These are phyloP conservation scores for Flexamia atlantica DNA, from an alignment of 2,888 invertebrate genomes.

Conservation along the genomic window DNA sequence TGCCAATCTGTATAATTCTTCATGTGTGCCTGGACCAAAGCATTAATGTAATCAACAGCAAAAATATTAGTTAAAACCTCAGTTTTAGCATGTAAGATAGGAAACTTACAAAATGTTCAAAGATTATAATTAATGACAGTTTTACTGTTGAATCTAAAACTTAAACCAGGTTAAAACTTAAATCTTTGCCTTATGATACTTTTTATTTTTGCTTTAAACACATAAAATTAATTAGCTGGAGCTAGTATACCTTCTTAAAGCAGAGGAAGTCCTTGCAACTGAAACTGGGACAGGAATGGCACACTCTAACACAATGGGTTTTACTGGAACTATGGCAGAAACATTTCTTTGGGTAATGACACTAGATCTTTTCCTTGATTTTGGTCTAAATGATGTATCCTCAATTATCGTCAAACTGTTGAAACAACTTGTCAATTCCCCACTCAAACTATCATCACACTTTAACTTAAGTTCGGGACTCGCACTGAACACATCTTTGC, in stretches of 20 bases:
- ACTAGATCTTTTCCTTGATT: conserved; percentile 2
- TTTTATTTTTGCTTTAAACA: too few species aligned
- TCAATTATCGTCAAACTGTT: conserved; percentile 24
- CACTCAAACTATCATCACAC: background rate
- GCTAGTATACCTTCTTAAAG: conserved; percentile 10
- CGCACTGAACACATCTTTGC: background rate
- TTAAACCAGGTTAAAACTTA: too few species aligned
- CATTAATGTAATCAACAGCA: too few species aligned
- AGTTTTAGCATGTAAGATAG: too few species aligned
- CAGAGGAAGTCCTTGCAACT: conserved; percentile 42
- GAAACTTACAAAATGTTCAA: too few species aligned
- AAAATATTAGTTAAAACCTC: too few species aligned
- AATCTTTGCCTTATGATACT: too few species aligned
- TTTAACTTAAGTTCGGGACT: conserved; percentile 22
- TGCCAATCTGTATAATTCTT: too few species aligned
- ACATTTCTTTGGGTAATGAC: conserved; percentile 15
- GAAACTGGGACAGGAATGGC: conserved; percentile 24
- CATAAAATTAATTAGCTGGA: too few species aligned
- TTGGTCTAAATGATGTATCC: conserved; percentile 8
- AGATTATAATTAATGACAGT: too few species aligned
- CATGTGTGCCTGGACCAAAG: too few species aligned
- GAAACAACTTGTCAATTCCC: conserved; percentile 22
- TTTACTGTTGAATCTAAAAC: too few species aligned
- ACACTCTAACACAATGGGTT: conserved; percentile 55
- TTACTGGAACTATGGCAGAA: conserved; percentile 3